Percentiles rank a stretch among this genome's conserved stretches.
phyloP scores from a whole-genome alignment of 30 jellyfish, hydroid and myxozoan genomes.

The Pelagia noctiluca region DNA sequence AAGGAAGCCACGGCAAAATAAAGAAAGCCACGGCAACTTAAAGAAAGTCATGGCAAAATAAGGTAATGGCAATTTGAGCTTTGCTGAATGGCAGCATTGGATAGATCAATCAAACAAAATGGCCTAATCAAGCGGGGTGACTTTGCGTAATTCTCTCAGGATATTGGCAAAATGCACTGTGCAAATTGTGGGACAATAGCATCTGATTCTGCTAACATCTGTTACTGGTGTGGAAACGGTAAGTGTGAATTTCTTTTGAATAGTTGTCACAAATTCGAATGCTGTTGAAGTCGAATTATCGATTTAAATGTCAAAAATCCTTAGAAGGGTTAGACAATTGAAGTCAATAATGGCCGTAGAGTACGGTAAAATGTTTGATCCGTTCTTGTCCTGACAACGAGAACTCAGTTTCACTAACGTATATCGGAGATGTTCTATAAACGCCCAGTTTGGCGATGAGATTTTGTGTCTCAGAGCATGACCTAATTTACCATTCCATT shows the following conservation, averaged over 20 bases:
- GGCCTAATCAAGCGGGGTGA: neutral
- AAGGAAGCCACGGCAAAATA: neutral
- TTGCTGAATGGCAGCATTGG: too few relatives aligned
- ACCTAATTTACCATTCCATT: neutral
- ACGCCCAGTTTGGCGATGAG: too few relatives aligned
- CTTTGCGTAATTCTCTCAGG: neutral
- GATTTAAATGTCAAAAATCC: neutral
- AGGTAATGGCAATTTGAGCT: too few relatives aligned
- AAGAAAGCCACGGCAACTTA: too few relatives aligned
- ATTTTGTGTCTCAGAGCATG: neutral
- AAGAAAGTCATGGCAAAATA: conserved; percentile 6
- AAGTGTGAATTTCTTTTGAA: neutral
- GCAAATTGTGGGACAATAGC: conserved; percentile 19
- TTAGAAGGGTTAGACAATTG: neutral
- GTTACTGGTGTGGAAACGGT: conserved; percentile 19
- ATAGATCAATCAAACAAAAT: neutral
- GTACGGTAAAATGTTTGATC: neutral
- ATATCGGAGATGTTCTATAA: neutral
- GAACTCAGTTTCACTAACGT: neutral
- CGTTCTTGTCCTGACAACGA: neutral
- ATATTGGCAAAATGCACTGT: neutral
- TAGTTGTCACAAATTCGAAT: neutral
- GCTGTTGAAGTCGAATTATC: neutral
- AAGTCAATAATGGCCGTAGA: neutral
- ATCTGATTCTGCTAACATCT: conserved; percentile 1